Evolutionary conservation across 2,797 vertebrate species (phyloP), one percentile per base, ranked within the genome.

Genomic region (Limosa lapponica): DNA sequence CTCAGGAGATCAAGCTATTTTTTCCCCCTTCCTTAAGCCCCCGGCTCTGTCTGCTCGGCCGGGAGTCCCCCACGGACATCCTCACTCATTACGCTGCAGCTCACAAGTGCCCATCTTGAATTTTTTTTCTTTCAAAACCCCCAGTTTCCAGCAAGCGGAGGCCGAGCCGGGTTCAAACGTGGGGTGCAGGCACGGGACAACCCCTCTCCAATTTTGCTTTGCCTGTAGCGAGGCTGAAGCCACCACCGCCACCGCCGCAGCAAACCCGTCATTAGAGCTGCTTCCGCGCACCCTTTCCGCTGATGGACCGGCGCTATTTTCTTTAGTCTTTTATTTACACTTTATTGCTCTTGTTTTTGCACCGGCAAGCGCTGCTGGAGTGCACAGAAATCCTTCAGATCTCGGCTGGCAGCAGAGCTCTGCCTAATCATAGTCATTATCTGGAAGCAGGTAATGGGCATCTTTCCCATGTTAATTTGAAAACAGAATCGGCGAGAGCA

Each of bases 391-490:
- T 95, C 96, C 93, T 96, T 97, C 95, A 96, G 97, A 97, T 96
- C 96, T 92, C 95, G 93, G 94, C 97, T 96, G 97, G 97, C 96
- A 96, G 97, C 93, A 96, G 96, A 94, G 97, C 95, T 96, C 91
- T 91, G 95, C 94, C 97, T 97, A 96, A 97, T 97, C 97, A 96
- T 84, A 95, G 94, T 96, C 97, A 97, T 97, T 97, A 97, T 96
- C 96, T 96, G 96, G 92, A 93, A 96, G 94, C 97, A 97, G 96
- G 96, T 97, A 97, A 97, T 96, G 91, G 96, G 96, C 96, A 97
- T 97, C 96, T 96, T 97, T 97, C 95, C 96, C 83, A 96, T 96
- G 93, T 95, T 97, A 96, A 97, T 96, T 97, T 96, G 93, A 95
- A 97, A 96, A 96, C 94, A 96, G 95, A 96, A 93, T 82, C 90